Base-by-base conservation (phyloP, 30 jellyfish, hydroid and myxozoan genomes). In the Mastigias papua region DNA sequence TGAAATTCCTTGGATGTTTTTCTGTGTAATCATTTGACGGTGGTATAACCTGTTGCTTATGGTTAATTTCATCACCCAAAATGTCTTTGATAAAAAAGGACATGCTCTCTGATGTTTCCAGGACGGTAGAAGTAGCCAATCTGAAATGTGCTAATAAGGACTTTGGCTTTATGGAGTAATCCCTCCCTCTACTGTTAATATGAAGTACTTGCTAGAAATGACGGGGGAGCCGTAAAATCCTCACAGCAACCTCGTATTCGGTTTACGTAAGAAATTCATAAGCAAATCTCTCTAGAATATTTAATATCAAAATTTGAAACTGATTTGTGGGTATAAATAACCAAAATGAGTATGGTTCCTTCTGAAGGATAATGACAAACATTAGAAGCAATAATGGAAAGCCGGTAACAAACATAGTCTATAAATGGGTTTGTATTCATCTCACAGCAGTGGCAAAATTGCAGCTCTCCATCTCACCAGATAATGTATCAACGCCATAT, bases 31-130 rank as follows among this genome's bases (percentile, higher is more conserved):
- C 84, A 35, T 42, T 37, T 19, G 84, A 13, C 54, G 42, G 30
- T 60, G 84, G 9, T 19, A 73, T 68, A 1, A 49, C 82, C 35
- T 84, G 73, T 16, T 49, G 28, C 20, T 50, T 46, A 1, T 83
- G 86, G 77, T 50, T 69, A 15, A 69, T 34, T 31, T 42, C 34
- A 28, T 85, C 88, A 10, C 96, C 96, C 34, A 87, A 48, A 28
- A 87, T 87, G 46, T 87, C 96, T 69, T 87, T 87, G 48, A 87
- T 87, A 80, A 87, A 60, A 67, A 87, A 87, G 33, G 96, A 87
- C 96, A 87, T 87, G 27, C 32, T 51, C 66, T 60, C 35, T 30
- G 50, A 57, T 23, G n/a, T 23, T 62, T 27, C 80, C 67, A 33
- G 67, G 89, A 31, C 57, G 54, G 71, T 68, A 30, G 76, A 11